phyloP scores from a whole-genome alignment of 2,113 vertebrate species.

The Corydoras sp. region DNA sequence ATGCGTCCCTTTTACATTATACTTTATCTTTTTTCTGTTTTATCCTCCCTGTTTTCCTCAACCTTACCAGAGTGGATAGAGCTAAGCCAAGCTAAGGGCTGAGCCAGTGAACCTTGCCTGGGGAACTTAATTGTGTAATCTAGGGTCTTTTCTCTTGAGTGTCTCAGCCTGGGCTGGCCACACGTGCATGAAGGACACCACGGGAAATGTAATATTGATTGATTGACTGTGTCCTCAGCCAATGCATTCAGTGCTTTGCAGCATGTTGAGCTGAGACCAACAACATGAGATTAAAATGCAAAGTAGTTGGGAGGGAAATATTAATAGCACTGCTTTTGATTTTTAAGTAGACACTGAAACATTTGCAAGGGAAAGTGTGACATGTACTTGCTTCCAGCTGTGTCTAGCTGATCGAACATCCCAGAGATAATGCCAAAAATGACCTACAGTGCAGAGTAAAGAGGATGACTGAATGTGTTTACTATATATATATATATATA shows the following conservation, averaged over 20 bases:
- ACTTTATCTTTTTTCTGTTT: background rate
- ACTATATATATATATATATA: too few relatives aligned
- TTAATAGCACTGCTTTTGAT: constrained; percentile 41
- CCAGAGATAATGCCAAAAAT: constrained; percentile 15
- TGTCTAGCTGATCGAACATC: constrained; percentile 39
- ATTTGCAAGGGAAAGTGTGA: constrained; percentile 47
- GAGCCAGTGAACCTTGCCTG: constrained; percentile 35
- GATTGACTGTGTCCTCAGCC: constrained; percentile 60
- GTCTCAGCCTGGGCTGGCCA: constrained; percentile 19
- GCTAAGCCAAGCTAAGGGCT: constrained; percentile 32
- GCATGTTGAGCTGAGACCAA: constrained; percentile 46
- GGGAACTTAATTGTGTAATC: constrained; percentile 50
- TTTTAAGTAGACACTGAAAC: constrained; percentile 51
- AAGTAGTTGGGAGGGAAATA: constrained; percentile 45
- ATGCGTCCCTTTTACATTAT: background rate
- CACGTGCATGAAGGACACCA: constrained; percentile 59
- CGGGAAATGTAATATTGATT: constrained; percentile 63
- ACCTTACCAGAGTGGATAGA: constrained; percentile 31
- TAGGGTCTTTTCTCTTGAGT: constrained; percentile 36
- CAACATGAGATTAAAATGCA: constrained; percentile 64
- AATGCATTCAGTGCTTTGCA: constrained; percentile 46
- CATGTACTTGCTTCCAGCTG: constrained; percentile 36
- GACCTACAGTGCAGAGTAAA: too few relatives aligned
- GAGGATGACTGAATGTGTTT: too few relatives aligned
- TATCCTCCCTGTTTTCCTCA: constrained; percentile 5